Evolutionary conservation across 2,797 vertebrate species (phyloP).

Genomic region (Kryptopterus vitreolus): DNA sequence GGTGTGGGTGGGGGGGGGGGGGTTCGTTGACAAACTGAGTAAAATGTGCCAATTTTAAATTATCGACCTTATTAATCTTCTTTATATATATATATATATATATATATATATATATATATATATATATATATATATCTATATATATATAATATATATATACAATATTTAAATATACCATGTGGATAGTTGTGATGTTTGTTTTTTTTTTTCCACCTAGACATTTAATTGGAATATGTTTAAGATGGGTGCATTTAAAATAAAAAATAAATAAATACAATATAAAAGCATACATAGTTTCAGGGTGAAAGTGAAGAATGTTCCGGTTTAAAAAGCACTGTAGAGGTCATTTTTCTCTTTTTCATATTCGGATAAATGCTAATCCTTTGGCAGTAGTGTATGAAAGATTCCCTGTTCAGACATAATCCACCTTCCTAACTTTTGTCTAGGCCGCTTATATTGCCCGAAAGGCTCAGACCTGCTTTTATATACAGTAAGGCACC

Average conservation of each 20-base stretch:
- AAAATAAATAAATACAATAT: too few relatives aligned
- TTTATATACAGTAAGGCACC: too few relatives aligned
- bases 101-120: too few relatives aligned
- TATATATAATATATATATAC: too few relatives aligned
- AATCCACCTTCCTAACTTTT: too few relatives aligned
- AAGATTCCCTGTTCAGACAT: too few relatives aligned
- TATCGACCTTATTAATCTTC: too few relatives aligned
- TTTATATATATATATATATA: too few relatives aligned
- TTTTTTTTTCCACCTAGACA: slow-evolving; percentile 24
- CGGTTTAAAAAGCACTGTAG: neutral
- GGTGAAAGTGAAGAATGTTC: neutral
- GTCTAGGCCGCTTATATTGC: too few relatives aligned
- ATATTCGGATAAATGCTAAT: neutral
- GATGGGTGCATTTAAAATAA: neutral
- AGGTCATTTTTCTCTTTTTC: neutral
- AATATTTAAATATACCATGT: slow-evolving; percentile 18
- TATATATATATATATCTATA: too few relatives aligned
- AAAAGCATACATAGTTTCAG: neutral
- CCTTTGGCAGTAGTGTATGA: neutral
- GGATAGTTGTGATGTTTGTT: neutral
- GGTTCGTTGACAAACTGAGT: neutral
- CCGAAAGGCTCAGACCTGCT: too few relatives aligned
- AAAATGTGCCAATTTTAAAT: neutral
- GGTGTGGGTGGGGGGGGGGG: too few relatives aligned
- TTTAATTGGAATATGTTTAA: slow-evolving; percentile 19